phyloP scores from a whole-genome alignment of 2,113 vertebrate genomes.

The Otolemur garnettii region DNA sequence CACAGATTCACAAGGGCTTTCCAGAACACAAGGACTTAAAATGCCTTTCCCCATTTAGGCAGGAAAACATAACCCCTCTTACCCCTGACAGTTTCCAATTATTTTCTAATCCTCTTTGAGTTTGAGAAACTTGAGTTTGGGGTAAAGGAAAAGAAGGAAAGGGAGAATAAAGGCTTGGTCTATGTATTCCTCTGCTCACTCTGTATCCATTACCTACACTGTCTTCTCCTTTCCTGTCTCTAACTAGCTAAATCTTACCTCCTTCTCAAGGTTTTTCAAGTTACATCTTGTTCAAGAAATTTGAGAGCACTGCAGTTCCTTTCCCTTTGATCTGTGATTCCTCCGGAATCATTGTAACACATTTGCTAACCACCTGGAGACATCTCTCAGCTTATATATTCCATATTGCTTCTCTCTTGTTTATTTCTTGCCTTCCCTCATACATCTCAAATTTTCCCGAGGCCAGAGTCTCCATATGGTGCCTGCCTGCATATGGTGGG shows the following conservation, averaged over 20 bases:
- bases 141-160: not conserved
- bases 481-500: not conserved
- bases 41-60: not conserved
- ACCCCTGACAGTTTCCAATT: not conserved
- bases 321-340: constrained; percentile 67
- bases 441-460: not conserved
- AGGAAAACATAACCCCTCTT: not conserved
- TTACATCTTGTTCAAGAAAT: constrained; percentile 69
- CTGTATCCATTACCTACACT: not conserved
- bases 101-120: not conserved
- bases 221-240: not conserved
- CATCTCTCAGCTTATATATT: not conserved
- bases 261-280: constrained; percentile 67
- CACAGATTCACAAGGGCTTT: not conserved
- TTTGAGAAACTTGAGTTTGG: not conserved
- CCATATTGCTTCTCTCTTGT: constrained; percentile 27
- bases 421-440: constrained; percentile 37
- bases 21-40: not conserved
- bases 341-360: constrained; percentile 55
- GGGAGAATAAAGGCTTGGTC: not conserved
- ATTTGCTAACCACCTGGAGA: constrained; percentile 78
- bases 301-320: not conserved
- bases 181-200: not conserved
- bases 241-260: not conserved
- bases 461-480: not conserved